Base-by-base conservation (phyloP, 2,888 invertebrate species). In the Gryllus longicercus region DNA sequence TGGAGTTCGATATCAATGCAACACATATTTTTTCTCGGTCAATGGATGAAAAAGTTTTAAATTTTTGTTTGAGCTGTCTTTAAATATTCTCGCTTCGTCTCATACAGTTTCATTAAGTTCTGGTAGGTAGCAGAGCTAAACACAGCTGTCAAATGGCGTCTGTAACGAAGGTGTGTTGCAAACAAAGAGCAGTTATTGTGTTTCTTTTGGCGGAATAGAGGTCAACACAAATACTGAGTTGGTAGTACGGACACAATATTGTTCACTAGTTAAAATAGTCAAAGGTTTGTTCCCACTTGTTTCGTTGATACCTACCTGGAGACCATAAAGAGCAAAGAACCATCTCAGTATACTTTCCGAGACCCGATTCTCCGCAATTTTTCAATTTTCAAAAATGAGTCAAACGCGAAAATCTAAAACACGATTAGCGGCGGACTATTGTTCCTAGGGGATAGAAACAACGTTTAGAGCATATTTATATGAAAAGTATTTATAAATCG, bases 151-250 rank as follows among this genome's bases (percentile, higher is more conserved):
- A 38, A 18, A 77, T 50, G 11, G 50, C 49, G 77, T 49, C 77
- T 77, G 77, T 11, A 77, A 77, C 11, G 25, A 50, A 11, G 21
- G 49, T 77, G 77, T 12, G 77, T 77, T 77, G 16, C 49, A n/a
- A 77, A 14, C 2, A 77, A 50, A n/a, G 50, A 38, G 25, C 50
- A 76, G 76, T 76, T 23, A 16, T 21, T 21, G 4, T 18, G 8
- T 76, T 76, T 76, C 23, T 14, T 14, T 14, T 14, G 76, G 76
- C 21, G 23, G 23, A 76, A 76, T 18, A 76, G 21, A 76, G 21
- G 21, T 1, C 76, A 76, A 1, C 76, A 18, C 63, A 63, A 1
- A 63, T 16, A 21, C 21, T 21, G 21, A 21, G 3, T 38, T 38
- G 3, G 25, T 38, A 38, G 25, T 38, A 4, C 25, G 2, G 4